phyloP scores from a whole-genome alignment of 1,140 invertebrate species.

The Lithobius niger region DNA sequence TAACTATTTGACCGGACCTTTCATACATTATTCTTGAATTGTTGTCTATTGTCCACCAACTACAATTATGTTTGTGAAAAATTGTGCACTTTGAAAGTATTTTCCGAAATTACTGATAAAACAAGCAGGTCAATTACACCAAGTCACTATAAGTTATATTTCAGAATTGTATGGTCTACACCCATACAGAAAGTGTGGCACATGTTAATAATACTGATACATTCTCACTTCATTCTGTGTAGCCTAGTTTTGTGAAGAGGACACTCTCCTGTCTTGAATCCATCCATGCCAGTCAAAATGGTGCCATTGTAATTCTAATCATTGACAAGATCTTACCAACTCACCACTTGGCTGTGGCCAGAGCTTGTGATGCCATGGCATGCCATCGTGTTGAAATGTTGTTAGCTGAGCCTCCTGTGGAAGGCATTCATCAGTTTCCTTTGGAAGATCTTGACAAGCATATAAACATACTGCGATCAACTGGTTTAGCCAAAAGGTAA shows the following conservation, averaged over 20 bases:
- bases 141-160: not conserved
- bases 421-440: slow-evolving; percentile 40
- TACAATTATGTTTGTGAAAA: no score
- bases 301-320: slow-evolving; percentile 42
- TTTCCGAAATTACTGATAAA: no score
- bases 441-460: slow-evolving; percentile 43
- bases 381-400: slow-evolving; percentile 47
- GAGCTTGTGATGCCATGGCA: slow-evolving; percentile 45
- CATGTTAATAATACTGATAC: no score
- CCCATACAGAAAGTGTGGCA: no score
- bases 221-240: slow-evolving; percentile 3
- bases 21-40: no score
- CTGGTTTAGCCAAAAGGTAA: slow-evolving; percentile 41
- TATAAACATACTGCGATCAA: slow-evolving; percentile 36
- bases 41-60: no score
- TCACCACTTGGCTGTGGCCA: slow-evolving; percentile 43
- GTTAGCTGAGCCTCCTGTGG: slow-evolving; percentile 38
- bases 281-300: slow-evolving; percentile 50
- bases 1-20: no score
- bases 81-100: no score
- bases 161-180: slow-evolving; percentile 5
- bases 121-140: not conserved
- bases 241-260: slow-evolving; percentile 41
- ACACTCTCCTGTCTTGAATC: slow-evolving; percentile 46
- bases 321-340: slow-evolving; percentile 44